Percentiles rank a stretch among this genome's conserved stretches.
Evolutionary conservation across 2,797 vertebrate genomes (phyloP).

Genomic region (Hydrophis major): DNA sequence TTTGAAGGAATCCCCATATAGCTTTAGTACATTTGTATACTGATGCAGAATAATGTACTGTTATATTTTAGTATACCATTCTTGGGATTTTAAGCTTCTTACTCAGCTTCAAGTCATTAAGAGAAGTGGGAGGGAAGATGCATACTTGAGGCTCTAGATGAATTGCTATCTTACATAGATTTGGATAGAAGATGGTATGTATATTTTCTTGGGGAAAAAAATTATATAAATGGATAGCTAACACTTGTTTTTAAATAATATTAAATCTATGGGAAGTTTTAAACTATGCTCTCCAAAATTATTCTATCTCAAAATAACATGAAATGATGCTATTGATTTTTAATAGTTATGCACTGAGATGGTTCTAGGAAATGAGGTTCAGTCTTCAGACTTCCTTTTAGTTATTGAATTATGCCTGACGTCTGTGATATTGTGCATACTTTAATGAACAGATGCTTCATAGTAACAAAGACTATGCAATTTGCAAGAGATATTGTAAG

Average conservation of each 20-base stretch:
- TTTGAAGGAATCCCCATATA: neutral
- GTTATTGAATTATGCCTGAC: neutral
- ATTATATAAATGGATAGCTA: neutral
- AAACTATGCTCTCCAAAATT: neutral
- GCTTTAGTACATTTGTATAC: neutral
- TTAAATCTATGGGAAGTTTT: neutral
- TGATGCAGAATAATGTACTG: neutral
- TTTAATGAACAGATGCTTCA: slow-evolving; percentile 25
- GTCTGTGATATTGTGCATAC: neutral
- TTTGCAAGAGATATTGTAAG: neutral
- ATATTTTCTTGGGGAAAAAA: neutral
- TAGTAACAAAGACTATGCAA: slow-evolving; percentile 9
- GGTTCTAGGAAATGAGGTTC: neutral
- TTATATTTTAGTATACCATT: neutral
- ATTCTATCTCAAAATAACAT: neutral
- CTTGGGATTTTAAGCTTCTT: neutral
- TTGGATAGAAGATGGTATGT: neutral
- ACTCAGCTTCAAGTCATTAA: neutral
- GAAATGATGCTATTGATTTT: neutral
- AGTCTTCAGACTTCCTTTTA: neutral
- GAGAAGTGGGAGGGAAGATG: neutral
- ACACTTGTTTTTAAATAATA: neutral
- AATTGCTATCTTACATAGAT: neutral
- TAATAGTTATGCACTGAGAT: neutral
- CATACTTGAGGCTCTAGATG: neutral